These are phyloP conservation scores for Paramacrobiotus metropolitanus DNA, from an alignment of 1,140 invertebrate species.

Conservation along the genomic window DNA sequence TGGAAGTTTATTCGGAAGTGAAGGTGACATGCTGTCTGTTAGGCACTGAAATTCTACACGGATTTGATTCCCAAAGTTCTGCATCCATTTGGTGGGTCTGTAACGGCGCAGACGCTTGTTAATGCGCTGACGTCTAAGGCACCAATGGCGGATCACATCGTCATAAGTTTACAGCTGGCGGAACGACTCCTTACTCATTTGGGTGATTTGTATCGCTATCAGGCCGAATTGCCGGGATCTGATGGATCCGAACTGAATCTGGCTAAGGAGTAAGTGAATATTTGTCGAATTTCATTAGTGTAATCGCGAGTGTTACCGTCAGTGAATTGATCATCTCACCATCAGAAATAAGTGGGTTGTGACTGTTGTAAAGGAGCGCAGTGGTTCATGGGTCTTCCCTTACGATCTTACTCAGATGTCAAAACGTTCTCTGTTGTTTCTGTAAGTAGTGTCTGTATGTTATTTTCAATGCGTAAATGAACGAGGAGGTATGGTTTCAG, in stretches of 20 bases:
- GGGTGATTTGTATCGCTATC: background rate
- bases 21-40: background rate
- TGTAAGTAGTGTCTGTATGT: too few species aligned
- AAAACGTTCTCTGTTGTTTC: too few species aligned
- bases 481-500: too few species aligned
- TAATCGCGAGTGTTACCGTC: too few species aligned
- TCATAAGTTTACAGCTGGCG: background rate
- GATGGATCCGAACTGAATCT: background rate
- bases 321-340: too few species aligned
- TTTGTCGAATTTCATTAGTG: background rate
- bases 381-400: too few species aligned
- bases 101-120: background rate
- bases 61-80: constrained; percentile 1
- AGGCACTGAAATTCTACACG: background rate
- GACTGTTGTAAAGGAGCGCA: too few species aligned
- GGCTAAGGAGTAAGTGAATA: background rate
- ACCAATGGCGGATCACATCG: background rate
- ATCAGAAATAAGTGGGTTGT: too few species aligned
- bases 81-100: constrained; percentile 1
- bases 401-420: too few species aligned
- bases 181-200: background rate
- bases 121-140: background rate
- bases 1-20: background rate
- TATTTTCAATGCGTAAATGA: too few species aligned
- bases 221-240: background rate